phyloP scores from a whole-genome alignment of 2,797 vertebrate genomes.

The Triplophysa yarkandensis region DNA sequence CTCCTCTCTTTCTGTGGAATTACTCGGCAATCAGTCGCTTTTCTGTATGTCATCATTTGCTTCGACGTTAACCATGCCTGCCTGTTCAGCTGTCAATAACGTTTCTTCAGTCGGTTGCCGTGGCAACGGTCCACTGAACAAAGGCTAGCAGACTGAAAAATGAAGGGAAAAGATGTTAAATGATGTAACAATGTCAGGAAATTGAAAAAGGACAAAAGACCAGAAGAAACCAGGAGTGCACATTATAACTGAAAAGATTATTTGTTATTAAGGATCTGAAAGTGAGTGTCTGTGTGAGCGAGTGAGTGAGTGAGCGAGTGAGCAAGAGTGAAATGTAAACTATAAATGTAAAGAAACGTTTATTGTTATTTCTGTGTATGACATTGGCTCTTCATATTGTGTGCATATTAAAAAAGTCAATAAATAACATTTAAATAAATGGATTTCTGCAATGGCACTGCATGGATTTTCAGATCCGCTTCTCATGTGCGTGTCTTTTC shows the following conservation, averaged over 20 bases:
- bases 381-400: constrained; percentile 54
- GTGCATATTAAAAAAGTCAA: constrained; percentile 46
- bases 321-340: constrained; percentile 33
- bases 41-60: constrained; percentile 27
- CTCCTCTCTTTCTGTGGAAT: constrained; percentile 32
- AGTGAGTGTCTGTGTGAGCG: constrained; percentile 9
- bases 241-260: constrained; percentile 32
- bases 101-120: constrained; percentile 24
- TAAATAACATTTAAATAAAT: constrained; percentile 52
- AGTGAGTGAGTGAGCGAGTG: constrained; percentile 1
- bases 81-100: constrained; percentile 43
- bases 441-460: constrained; percentile 26
- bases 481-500: constrained; percentile 26
- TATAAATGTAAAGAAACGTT: constrained; percentile 45
- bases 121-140: constrained; percentile 30
- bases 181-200: constrained; percentile 37
- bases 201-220: constrained; percentile 9
- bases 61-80: constrained; percentile 25
- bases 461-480: constrained; percentile 9
- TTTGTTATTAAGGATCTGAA: constrained; percentile 50
- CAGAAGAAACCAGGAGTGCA: constrained; percentile 14
- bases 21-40: constrained; percentile 35
- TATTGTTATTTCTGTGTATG: constrained; percentile 52
- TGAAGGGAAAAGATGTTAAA: constrained; percentile 28
- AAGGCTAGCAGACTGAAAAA: constrained; percentile 29